Evolutionary conservation across 2,888 invertebrate species (phyloP), one percentile per base, ranked within the genome.

Genomic region (Salpingus planirostris): DNA sequence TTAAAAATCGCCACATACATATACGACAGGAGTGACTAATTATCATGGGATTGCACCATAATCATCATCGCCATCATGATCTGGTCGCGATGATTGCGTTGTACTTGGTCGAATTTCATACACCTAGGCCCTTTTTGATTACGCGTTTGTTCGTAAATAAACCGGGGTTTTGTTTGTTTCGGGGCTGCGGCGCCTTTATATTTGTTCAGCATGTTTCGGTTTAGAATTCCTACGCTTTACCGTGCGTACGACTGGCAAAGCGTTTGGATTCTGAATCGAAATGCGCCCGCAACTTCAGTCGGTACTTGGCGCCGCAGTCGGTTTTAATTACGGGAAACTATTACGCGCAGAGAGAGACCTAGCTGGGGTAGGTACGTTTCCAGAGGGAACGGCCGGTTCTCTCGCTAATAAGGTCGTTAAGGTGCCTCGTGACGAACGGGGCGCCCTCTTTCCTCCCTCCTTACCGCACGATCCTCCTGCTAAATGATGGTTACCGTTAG

Each of bases 201-300:
- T 18, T 8, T 8, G 8, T 18, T 18, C 8, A 18, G 18, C 18
- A 60, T 62, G 67, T 72, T 79, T 75, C 67, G 81, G 70, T 85
- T 88, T 88, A 88, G 87, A 88, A 88, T 88, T 87, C 87, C 86
- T 87, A 87, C 87, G 87, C 87, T 87, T 88, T 87, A 87, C 87
- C 85, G 80, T 80, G 65, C 66, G 64, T 55, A 52, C 48, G 64
- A 64, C 72, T 74, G 86, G 87, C 82, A 88, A 88, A 87, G 87
- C 87, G 87, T 88, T 86, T 84, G 87, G 86, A 86, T 87, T 87
- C 87, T 87, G 83, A 86, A 86, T 85, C 87, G 66, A 61, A 48
- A 31, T 26, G 11, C 25, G 21, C 33, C 15, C n/a, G n/a, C n/a
- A n/a, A n/a, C n/a, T n/a, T n/a, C n/a, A n/a, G n/a, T n/a, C n/a